Conservation (phyloP, 1,140 invertebrate genomes). For the Drosophila virilis region DNA sequence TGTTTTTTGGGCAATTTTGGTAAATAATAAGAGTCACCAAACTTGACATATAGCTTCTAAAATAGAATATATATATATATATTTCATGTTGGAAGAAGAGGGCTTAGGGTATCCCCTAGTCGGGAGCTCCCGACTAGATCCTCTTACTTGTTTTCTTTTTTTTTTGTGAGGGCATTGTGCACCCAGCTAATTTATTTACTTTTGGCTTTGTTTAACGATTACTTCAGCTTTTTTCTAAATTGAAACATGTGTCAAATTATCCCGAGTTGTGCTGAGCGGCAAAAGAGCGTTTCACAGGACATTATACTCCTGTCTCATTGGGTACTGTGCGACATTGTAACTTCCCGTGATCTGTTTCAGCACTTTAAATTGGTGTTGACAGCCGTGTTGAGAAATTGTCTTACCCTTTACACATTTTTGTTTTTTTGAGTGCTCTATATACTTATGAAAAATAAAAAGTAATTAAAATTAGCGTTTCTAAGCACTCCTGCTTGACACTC, state of each 20-base stretch:
- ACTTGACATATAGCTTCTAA: no score
- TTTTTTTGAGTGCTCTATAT: constrained; percentile 43
- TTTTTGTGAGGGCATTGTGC: constrained; percentile 29
- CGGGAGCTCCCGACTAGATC: no score
- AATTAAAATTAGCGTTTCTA: constrained; percentile 67
- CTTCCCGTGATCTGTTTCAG: constrained; percentile 40
- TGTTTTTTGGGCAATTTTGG: no score
- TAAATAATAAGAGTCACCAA: no score
- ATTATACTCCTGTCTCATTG: constrained; percentile 42
- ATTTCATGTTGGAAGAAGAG: no score
- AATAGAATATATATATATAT: no score
- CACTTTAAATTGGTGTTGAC: constrained; percentile 80
- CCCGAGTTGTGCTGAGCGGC: constrained; percentile 1
- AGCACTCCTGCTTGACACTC: constrained; percentile 60
- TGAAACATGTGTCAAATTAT: constrained; percentile 51
- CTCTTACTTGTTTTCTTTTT: constrained; percentile 17
- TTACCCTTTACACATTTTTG: constrained; percentile 31
- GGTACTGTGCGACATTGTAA: constrained; percentile 20
- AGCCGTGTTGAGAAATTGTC: constrained; percentile 69
- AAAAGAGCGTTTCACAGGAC: constrained; percentile 37
- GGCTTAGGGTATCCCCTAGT: no score
- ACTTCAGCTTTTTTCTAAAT: constrained; percentile 44
- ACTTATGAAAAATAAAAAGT: constrained; percentile 70
- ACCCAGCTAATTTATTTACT: constrained; percentile 76
- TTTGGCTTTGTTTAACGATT: constrained; percentile 41